Percentiles rank a stretch among this genome's conserved stretches.
Conservation (phyloP, 2,888 invertebrate genomes). For the Opisthograptis luteolata region DNA sequence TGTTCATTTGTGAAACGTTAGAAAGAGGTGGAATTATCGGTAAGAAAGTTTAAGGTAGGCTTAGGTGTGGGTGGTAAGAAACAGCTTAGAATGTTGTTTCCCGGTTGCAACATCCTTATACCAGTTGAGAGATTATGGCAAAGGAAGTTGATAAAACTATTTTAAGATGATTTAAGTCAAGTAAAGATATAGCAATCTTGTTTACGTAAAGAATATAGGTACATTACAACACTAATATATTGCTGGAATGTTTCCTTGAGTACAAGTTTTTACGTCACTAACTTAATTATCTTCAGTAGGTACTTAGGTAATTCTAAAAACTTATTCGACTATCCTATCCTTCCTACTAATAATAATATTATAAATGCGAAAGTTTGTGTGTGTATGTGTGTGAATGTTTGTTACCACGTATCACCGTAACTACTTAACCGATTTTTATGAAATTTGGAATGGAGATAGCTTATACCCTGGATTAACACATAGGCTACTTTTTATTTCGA, state of each 20-base stretch:
- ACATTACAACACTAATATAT: slow-evolving; percentile 1
- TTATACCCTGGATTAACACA: too few relatives aligned
- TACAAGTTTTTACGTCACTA: not conserved
- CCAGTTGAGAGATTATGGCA: slow-evolving; percentile 24
- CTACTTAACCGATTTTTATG: too few relatives aligned
- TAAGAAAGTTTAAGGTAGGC: slow-evolving; percentile 46
- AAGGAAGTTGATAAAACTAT: slow-evolving; percentile 31
- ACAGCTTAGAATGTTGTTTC: slow-evolving; percentile 58
- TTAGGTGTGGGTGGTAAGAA: slow-evolving; percentile 64
- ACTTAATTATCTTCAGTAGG: too few relatives aligned
- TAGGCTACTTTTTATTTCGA: too few relatives aligned
- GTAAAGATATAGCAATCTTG: slow-evolving; percentile 1
- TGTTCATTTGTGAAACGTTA: slow-evolving; percentile 20
- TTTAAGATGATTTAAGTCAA: slow-evolving; percentile 10
- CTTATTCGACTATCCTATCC: too few relatives aligned
- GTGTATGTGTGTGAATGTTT: too few relatives aligned
- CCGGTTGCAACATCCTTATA: slow-evolving; percentile 61
- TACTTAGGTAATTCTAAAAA: too few relatives aligned
- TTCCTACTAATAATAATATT: too few relatives aligned
- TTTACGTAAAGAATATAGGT: not conserved
- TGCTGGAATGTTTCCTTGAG: slow-evolving; percentile 13
- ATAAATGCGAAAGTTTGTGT: too few relatives aligned
- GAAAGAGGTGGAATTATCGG: slow-evolving; percentile 35
- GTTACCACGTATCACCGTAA: too few relatives aligned
- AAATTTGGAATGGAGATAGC: too few relatives aligned